These are phyloP conservation scores for Hirtodrosophila confusa DNA, from an alignment of 2,888 invertebrate genomes.

Conservation along the genomic window DNA sequence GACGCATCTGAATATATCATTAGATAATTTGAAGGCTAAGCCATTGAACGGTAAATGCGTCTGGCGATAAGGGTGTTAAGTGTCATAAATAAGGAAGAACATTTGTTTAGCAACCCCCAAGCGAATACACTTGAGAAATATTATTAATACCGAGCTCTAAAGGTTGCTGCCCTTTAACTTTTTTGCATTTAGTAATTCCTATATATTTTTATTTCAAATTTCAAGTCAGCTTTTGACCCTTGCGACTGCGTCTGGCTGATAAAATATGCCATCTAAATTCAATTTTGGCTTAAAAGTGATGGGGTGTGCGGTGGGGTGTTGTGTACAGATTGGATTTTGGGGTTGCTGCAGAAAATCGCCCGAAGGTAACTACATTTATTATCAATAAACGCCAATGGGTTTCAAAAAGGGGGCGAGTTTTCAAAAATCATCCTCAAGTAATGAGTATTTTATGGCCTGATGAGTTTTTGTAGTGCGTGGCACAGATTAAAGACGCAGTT, in stretches of 20 bases:
- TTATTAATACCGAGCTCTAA: constrained; percentile 16
- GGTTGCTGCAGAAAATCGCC: constrained; percentile 33
- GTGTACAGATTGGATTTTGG: constrained; percentile 13
- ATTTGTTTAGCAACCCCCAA: constrained; percentile 28
- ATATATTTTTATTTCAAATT: constrained; percentile 18
- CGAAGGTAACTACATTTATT: constrained; percentile 51
- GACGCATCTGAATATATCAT: constrained; percentile 34
- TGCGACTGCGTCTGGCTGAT: constrained; percentile 42
- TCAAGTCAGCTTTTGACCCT: constrained; percentile 14
- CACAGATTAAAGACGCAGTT: constrained; percentile 50
- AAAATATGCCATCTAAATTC: constrained; percentile 41
- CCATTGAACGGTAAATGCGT: constrained; percentile 11
- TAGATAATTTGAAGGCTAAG: constrained; percentile 20
- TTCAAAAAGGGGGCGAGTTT: constrained; percentile 30
- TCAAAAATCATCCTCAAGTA: constrained; percentile 36
- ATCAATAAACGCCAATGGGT: constrained; percentile 55
- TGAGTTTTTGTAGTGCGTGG: constrained; percentile 56
- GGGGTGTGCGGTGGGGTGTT: background rate
- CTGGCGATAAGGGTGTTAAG: constrained; percentile 33
- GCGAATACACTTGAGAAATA: constrained; percentile 14
- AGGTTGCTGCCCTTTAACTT: constrained; percentile 18
- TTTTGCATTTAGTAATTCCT: too few species aligned
- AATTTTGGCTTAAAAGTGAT: constrained; percentile 29
- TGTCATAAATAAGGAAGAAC: background rate
- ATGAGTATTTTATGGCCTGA: constrained; percentile 58